Percentiles rank a stretch among this genome's conserved stretches.
These are phyloP conservation scores for Sycophila texana DNA, from an alignment of 2,888 invertebrate species.

Conservation along the genomic window DNA sequence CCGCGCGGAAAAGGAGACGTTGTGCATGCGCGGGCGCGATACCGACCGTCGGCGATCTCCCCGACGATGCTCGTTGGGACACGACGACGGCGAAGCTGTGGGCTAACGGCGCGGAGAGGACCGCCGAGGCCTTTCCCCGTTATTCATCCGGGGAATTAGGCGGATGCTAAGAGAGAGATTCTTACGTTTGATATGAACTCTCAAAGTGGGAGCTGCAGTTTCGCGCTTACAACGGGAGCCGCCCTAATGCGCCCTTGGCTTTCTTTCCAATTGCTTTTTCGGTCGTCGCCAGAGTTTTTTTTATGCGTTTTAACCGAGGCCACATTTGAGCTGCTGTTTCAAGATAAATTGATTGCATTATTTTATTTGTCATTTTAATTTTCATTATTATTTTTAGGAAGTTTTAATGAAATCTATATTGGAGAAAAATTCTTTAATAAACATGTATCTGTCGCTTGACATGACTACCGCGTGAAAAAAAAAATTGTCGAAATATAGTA, in stretches of 20 bases:
- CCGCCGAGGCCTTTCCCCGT: not conserved
- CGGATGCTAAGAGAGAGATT: constrained; percentile 27
- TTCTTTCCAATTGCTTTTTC: constrained; percentile 14
- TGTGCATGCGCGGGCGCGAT: constrained; percentile 28
- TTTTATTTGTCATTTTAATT: no score
- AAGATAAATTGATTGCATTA: no score
- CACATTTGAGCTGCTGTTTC: no score
- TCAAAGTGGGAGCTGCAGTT: constrained; percentile 5
- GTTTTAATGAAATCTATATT: no score
- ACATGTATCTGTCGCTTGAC: no score
- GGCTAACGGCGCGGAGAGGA: constrained; percentile 10
- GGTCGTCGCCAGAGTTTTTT: not conserved
- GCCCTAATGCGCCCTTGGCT: not conserved
- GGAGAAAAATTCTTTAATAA: no score
- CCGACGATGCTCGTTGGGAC: constrained; percentile 1
- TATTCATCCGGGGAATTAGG: constrained; percentile 45
- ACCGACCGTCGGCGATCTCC: constrained; percentile 16
- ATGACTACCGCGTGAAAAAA: no score
- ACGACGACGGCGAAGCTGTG: not conserved
- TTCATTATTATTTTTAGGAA: no score
- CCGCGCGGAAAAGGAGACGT: constrained; percentile 53
- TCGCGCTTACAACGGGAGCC: constrained; percentile 1
- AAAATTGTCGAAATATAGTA: no score
- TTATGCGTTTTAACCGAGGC: not conserved
- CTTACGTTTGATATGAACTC: constrained; percentile 15